phyloP scores from a whole-genome alignment of 2,113 vertebrate genomes.

The Buteo buteo region DNA sequence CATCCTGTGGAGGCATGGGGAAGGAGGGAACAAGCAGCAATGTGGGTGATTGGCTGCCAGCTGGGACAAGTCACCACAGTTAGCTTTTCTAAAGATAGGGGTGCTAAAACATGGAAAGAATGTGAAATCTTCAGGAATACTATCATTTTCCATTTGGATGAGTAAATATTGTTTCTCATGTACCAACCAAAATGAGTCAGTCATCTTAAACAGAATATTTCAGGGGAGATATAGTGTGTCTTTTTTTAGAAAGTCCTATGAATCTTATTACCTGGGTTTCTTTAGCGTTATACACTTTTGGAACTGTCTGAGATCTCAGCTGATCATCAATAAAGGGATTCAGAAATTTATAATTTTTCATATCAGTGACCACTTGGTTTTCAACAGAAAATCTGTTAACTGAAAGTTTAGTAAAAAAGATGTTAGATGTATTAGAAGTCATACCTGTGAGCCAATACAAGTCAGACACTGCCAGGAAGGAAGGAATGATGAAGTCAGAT shows the following conservation, averaged over 20 bases:
- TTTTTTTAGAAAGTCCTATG: not conserved
- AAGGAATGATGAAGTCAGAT: not conserved
- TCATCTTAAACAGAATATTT: not conserved
- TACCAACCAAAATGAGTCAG: not conserved
- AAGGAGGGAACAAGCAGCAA: not conserved
- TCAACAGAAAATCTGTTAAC: not conserved
- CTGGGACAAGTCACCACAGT: not conserved
- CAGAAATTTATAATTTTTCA: not conserved
- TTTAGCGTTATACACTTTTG: not conserved
- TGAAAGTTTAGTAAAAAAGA: not conserved
- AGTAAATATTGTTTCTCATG: not conserved
- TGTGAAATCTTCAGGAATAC: not conserved
- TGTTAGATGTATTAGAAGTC: not conserved
- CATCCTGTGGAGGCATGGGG: not conserved
- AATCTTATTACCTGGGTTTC: not conserved
- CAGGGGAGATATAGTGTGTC: not conserved
- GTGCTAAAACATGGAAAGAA: not conserved
- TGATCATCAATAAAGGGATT: not conserved
- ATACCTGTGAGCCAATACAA: not conserved
- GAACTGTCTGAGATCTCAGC: not conserved
- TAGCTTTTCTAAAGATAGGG: not conserved
- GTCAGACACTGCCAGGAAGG: not conserved
- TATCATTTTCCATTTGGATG: not conserved
- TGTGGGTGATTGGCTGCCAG: not conserved
- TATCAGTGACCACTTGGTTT: not conserved